Evolutionary conservation across 2,888 invertebrate species (phyloP), one percentile per base, ranked within the genome.

Genomic region (Netelia virgata): DNA sequence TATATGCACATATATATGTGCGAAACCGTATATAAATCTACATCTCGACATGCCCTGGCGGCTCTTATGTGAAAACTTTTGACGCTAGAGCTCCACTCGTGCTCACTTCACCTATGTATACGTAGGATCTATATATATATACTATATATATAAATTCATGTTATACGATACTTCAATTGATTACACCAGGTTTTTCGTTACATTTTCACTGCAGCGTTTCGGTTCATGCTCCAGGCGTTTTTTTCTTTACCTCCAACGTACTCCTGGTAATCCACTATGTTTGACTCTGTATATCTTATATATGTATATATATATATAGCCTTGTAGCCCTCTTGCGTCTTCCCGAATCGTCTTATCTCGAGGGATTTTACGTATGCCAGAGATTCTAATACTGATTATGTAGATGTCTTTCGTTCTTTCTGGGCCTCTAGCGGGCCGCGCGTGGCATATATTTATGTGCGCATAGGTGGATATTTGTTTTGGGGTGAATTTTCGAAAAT

Each of bases 51-150:
- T 76, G 66, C 66, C 36, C 53, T 50, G 66, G 70, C 75, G 55
- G 68, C 75, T 80, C 76, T 66, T 80, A 80, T 76, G 80, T 80
- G 83, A 80, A 83, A 83, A 83, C 80, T 83, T 83, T 75, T 80
- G 76, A 83, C 75, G 79, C 50, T 69, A 23, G 68, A 63, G 41
- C 59, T 55, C 53, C 36, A 61, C 77, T 14, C 36, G 36, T 59
- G 53, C 6, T 36, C 11, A 47, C 11, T 47, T 23, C n/a, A 57
- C 23, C 2, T 10, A 43, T 11, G 20, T 47, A 6, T 41, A 43
- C 36, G 6, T 36, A 36, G 6, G 6, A 66, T 3, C 11, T 14
- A 11, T 14, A 47, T 14, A 11, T 14, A 47, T 47, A 47, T 11
- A 47, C 8, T 47, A 3, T 47, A 14, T 47, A 47, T 10, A 47